phyloP scores from a whole-genome alignment of 2,888 invertebrate species.

The Meta bourneti region DNA sequence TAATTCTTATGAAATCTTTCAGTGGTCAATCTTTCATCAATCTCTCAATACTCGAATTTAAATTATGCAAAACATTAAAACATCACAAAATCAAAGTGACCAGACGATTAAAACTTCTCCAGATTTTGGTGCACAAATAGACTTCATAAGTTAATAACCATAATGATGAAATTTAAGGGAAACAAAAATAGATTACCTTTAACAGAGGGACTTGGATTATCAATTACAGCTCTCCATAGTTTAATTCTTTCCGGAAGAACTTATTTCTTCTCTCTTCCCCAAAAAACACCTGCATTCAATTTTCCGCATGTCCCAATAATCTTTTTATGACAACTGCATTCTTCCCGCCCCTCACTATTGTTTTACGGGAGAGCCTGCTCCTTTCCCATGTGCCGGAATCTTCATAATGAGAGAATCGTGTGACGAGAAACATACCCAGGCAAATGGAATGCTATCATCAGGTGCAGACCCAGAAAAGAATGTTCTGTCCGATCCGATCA shows the following conservation, averaged over 20 bases:
- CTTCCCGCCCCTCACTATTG: not conserved
- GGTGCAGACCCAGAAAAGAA: slow-evolving; percentile 20
- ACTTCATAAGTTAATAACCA: no score
- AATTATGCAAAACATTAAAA: no score
- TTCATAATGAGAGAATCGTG: slow-evolving; percentile 61
- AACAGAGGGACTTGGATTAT: no score
- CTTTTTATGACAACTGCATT: not conserved
- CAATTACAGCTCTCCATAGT: no score
- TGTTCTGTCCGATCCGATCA: slow-evolving; percentile 6
- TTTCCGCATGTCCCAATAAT: not conserved
- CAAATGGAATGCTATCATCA: slow-evolving; percentile 64
- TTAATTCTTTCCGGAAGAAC: not conserved
- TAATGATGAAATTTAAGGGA: no score
- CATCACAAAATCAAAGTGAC: no score
- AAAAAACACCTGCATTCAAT: not conserved
- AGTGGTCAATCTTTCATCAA: no score
- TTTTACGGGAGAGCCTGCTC: not conserved
- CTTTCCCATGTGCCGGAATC: not conserved
- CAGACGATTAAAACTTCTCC: no score
- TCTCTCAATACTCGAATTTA: no score
- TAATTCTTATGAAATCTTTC: no score
- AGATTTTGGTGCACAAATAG: no score
- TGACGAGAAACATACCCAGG: slow-evolving; percentile 67
- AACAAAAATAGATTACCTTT: no score
- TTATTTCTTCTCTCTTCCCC: not conserved